phyloP scores from a whole-genome alignment of 2,888 invertebrate genomes.

The Pterostichus madidus region DNA sequence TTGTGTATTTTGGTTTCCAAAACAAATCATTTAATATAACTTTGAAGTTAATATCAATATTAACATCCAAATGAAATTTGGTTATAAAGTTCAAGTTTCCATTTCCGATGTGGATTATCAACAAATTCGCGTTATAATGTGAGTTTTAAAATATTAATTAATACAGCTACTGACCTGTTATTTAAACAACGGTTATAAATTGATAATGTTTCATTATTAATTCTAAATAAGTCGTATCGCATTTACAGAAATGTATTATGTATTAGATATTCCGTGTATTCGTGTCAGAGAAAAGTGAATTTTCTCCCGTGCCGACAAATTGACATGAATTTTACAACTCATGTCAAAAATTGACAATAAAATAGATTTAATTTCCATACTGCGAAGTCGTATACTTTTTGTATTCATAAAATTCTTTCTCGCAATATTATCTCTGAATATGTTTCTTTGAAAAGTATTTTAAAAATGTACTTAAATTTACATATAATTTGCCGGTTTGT shows the following conservation, averaged over 20 bases:
- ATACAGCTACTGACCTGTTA: no score
- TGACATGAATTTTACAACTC: constrained; percentile 35
- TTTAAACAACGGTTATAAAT: no score
- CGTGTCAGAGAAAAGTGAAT: constrained; percentile 7
- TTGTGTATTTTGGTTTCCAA: constrained; percentile 3
- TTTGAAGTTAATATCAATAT: not conserved
- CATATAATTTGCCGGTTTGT: constrained; percentile 21
- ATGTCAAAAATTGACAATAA: constrained; percentile 36
- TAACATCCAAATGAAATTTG: no score
- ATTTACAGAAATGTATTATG: no score
- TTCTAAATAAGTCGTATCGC: no score
- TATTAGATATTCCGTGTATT: not conserved
- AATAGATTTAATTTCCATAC: constrained; percentile 40
- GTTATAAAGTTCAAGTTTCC: no score
- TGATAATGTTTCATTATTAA: no score
- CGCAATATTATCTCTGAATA: constrained; percentile 30
- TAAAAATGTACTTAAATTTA: constrained; percentile 33
- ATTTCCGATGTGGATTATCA: no score
- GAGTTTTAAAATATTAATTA: no score
- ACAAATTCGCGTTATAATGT: no score
- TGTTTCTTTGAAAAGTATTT: constrained; percentile 44
- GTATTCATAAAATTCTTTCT: constrained; percentile 14
- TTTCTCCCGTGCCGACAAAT: not conserved
- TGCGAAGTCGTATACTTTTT: not conserved
- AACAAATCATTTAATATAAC: not conserved